Percentiles rank a stretch among this genome's conserved stretches.
These are phyloP conservation scores for Protaetia brevitarsis DNA, from an alignment of 1,140 invertebrate genomes.

Conservation along the genomic window DNA sequence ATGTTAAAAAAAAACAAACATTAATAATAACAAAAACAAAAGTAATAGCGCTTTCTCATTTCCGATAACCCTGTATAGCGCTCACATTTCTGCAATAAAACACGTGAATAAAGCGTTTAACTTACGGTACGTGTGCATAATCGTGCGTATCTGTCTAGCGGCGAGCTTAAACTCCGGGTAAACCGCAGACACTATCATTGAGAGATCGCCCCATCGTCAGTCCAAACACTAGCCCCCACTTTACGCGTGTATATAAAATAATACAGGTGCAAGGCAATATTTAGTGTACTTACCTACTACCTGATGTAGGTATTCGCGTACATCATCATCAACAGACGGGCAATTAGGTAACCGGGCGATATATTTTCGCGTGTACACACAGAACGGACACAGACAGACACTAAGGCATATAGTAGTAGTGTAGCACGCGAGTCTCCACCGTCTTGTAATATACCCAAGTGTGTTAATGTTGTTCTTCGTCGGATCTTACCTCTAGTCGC, in stretches of 20 bases:
- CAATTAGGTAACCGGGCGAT: background rate
- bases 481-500: conserved; percentile 10
- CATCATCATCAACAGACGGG: background rate
- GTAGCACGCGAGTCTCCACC: background rate
- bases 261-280: conserved; percentile 6
- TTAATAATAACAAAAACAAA: too few species aligned
- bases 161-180: too few species aligned
- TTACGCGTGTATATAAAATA: conserved; percentile 5
- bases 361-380: background rate
- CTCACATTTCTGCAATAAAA: too few species aligned
- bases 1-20: too few species aligned
- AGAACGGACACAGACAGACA: background rate
- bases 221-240: background rate
- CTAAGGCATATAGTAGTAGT: background rate
- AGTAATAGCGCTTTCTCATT: too few species aligned
- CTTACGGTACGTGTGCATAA: background rate
- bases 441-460: background rate
- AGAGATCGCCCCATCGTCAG: conserved; percentile 9
- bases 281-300: too few species aligned
- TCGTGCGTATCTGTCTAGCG: background rate
- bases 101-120: background rate
- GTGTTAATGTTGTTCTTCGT: conserved; percentile 9
- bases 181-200: background rate
- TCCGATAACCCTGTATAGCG: too few species aligned
- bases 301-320: background rate